Evolutionary conservation across 2,888 invertebrate genomes (phyloP), one percentile per base, ranked within the genome.

Genomic region (Taphrorychus bicolor): DNA sequence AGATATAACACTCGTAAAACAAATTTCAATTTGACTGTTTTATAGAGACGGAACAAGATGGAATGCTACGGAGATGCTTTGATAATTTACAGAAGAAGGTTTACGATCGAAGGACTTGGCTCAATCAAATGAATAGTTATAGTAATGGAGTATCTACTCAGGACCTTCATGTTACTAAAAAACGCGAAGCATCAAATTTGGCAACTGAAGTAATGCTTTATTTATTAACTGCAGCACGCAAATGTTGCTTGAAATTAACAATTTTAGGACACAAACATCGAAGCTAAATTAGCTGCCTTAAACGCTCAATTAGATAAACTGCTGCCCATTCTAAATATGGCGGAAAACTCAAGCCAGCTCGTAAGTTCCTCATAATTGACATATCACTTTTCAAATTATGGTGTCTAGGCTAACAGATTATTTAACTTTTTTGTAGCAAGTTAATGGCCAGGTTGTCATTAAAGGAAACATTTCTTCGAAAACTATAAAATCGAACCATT

Each of bases 391-490:
- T 49, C 19, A 49, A 49, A 32, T 49, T 59, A 41, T 49, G 40
- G 11, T 52, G 21, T 42, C 42, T 51, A 19, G 19, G 21, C 18
- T n/a, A 51, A 21, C n/a, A 18, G 9, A 51, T 14, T 23, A 24
- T 16, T 53, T 9, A 51, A 53, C 11, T 24, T 3, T 23, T 49
- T 58, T 70, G 49, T 63, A 78, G 76, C 62, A 73, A 51, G 63
- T 78, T 32, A 71, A 75, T 61, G 74, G 74, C 5, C 71, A 70
- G 21, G 56, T 73, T 9, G 69, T 69, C 11, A 52, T 80, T 24
- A 72, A 24, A 71, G 61, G 75, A 75, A 52, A 61, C 59, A 14
- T 52, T 76, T 40, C 42, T 53, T 71, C 71, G 4, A 65, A 71
- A 23, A 72, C 65, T 56, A 24, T 79, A 11, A 56, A 54, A n/a